A percentile compares a stretch with the other conserved stretches of the same genome.
These are phyloP conservation scores for Gonioctena quinquepunctata DNA, from an alignment of 1,140 invertebrate species.

Conservation along the genomic window DNA sequence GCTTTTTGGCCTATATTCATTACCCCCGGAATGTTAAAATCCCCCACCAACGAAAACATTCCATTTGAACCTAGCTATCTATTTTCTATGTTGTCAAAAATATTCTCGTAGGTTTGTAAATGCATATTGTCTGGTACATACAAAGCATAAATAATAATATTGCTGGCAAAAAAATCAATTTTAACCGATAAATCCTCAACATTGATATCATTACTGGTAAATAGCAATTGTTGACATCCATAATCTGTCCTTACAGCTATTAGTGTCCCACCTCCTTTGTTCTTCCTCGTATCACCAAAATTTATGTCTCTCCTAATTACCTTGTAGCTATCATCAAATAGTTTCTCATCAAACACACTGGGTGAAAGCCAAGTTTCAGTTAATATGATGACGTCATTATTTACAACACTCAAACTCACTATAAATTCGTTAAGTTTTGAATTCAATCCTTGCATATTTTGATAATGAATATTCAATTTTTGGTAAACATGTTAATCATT, in stretches of 20 bases:
- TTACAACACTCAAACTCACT: constrained; percentile 5
- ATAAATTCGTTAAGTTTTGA: constrained; percentile 11
- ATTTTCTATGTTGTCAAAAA: constrained; percentile 16
- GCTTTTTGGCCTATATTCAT: constrained; percentile 5
- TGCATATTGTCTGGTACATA: neutral
- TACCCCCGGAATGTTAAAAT: constrained; percentile 4
- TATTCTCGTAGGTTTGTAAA: constrained; percentile 6
- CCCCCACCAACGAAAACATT: neutral
- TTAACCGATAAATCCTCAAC: constrained; percentile 10
- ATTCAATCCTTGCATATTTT: constrained; percentile 8
- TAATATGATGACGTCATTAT: neutral
- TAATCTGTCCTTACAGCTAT: constrained; percentile 6
- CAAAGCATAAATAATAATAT: neutral
- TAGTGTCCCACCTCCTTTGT: neutral
- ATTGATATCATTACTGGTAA: neutral
- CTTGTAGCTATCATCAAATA: neutral
- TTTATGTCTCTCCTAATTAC: neutral
- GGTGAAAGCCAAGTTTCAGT: too few species aligned
- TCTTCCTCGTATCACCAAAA: neutral
- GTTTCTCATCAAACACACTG: neutral
- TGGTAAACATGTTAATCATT: neutral
- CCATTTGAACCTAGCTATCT: constrained; percentile 3
- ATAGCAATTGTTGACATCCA: neutral
- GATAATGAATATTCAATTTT: neutral
- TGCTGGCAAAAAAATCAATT: neutral